Evolutionary conservation across 2,113 vertebrate genomes (phyloP).

Genomic region (Rana temporaria): DNA sequence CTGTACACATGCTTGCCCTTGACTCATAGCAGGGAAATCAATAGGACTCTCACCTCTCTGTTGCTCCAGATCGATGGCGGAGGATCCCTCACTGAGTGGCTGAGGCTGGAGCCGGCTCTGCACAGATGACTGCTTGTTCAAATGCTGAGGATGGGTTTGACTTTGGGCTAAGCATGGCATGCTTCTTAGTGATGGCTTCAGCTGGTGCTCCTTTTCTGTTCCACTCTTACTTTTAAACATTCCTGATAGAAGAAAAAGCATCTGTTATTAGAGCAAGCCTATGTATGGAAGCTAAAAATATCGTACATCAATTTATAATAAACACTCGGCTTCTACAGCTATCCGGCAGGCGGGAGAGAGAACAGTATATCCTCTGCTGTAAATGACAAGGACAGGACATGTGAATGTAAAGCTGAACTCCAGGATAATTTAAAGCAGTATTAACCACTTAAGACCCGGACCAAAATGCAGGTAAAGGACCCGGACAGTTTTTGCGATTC

Average conservation of each 20-base stretch:
- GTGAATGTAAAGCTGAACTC: too few species aligned
- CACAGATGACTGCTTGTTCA: slow-evolving; percentile 88
- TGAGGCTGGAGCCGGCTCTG: slow-evolving; percentile 71
- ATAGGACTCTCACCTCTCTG: slow-evolving; percentile 71
- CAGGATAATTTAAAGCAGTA: too few species aligned
- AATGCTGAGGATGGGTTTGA: slow-evolving; percentile 88
- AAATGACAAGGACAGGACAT: too few species aligned
- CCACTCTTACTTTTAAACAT: slow-evolving; percentile 97
- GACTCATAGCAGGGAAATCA: not conserved
- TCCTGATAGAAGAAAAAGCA: slow-evolving; percentile 72
- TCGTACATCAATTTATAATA: too few species aligned
- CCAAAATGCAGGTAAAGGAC: too few species aligned
- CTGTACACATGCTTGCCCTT: not conserved
- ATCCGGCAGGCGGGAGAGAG: too few species aligned
- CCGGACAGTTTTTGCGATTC: too few species aligned
- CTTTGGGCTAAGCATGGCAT: slow-evolving; percentile 93
- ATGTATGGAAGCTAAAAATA: too few species aligned
- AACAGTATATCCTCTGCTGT: too few species aligned
- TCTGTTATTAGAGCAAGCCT: too few species aligned
- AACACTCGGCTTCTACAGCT: too few species aligned
- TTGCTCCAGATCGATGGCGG: slow-evolving; percentile 63
- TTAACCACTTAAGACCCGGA: too few species aligned
- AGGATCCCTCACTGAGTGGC: slow-evolving; percentile 74
- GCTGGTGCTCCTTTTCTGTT: slow-evolving; percentile 87
- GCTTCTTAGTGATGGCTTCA: slow-evolving; percentile 92